Evolutionary conservation across 2,113 vertebrate genomes (phyloP).

Genomic region (Silurus meridionalis): DNA sequence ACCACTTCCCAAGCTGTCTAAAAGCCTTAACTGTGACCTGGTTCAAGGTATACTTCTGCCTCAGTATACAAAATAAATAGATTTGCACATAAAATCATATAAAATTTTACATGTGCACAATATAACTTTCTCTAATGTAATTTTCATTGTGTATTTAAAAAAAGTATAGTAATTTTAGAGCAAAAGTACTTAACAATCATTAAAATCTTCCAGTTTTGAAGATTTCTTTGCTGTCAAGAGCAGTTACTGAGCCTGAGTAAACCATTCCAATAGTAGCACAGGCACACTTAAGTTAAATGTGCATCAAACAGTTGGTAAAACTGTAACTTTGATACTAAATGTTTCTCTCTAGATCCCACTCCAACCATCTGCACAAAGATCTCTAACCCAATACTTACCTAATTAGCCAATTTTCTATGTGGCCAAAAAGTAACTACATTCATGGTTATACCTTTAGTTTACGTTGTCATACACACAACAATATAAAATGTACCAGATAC

Average conservation of each 20-base stretch:
- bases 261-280: background rate
- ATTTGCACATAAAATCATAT: slow-evolving; percentile 43
- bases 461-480: background rate
- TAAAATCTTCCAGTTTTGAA: background rate
- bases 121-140: slow-evolving; percentile 9
- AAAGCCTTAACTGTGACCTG: slow-evolving; percentile 41
- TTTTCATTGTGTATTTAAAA: background rate
- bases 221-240: background rate
- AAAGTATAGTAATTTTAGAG: background rate
- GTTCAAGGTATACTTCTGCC: slow-evolving; percentile 28
- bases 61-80: slow-evolving; percentile 24
- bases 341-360: background rate
- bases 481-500: background rate
- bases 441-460: background rate
- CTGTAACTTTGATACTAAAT: background rate
- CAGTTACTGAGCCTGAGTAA: background rate
- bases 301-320: background rate
- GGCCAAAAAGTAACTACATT: background rate
- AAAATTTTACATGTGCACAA: background rate
- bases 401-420: too few relatives aligned
- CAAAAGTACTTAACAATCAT: background rate
- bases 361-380: background rate
- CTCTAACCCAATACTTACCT: too few relatives aligned
- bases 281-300: background rate
- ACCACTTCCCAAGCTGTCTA: slow-evolving; percentile 53